phyloP scores from a whole-genome alignment of 2,797 vertebrate genomes.

The Poeciliopsis presidionis region DNA sequence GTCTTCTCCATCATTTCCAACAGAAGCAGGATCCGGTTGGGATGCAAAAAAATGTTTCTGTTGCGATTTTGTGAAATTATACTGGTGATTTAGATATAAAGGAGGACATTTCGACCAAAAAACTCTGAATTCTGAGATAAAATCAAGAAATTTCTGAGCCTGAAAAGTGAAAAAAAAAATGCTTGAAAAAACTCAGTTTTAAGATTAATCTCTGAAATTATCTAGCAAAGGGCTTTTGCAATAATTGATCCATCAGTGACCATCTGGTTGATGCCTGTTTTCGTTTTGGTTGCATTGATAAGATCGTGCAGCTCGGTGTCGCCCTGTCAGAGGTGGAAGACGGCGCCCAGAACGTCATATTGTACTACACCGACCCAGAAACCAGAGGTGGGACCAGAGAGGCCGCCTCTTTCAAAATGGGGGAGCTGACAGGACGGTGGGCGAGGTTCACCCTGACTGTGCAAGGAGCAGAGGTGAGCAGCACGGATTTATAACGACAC shows the following conservation, averaged over 20 bases:
- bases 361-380: conserved; percentile 91
- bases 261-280: neutral
- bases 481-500: neutral
- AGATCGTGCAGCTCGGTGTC: conserved; percentile 89
- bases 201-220: too few species aligned
- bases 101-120: too few species aligned
- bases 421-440: conserved; percentile 90
- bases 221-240: too few species aligned
- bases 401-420: conserved; percentile 90
- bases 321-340: conserved; percentile 88
- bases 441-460: conserved; percentile 87
- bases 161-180: too few species aligned
- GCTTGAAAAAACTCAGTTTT: too few species aligned
- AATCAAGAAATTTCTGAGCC: too few species aligned
- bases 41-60: too few species aligned
- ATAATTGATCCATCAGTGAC: neutral
- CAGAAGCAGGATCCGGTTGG: too few species aligned
- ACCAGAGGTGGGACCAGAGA: conserved; percentile 80
- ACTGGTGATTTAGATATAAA: too few species aligned
- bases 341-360: conserved; percentile 84
- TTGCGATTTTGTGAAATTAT: too few species aligned
- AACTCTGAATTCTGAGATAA: too few species aligned
- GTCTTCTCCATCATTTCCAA: too few species aligned
- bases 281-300: neutral
- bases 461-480: conserved; percentile 79